Conservation (phyloP, 2,797 vertebrate genomes). For the Scolopax rusticola region DNA sequence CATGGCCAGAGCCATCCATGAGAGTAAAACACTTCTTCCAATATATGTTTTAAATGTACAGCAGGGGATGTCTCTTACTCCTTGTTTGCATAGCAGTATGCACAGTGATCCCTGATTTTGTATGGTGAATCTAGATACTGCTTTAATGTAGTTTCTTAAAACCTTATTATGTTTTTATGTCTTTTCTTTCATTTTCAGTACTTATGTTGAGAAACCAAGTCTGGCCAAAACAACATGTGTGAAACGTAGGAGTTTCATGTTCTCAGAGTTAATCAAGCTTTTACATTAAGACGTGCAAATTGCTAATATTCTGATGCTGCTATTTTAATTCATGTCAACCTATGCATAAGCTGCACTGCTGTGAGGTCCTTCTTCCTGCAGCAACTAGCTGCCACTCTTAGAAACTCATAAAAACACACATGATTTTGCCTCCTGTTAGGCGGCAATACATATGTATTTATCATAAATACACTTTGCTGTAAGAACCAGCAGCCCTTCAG, state of each 20-base stretch:
- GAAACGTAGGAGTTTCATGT: not conserved
- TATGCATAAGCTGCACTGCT: not conserved
- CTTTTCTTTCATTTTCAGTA: not conserved
- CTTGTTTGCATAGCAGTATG: not conserved
- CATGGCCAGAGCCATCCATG: not conserved
- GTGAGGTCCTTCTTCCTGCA: not conserved
- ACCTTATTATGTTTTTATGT: not conserved
- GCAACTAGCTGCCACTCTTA: not conserved
- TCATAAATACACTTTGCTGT: not conserved
- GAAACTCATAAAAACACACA: accelerated
- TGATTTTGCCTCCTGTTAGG: not conserved
- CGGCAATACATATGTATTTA: not conserved
- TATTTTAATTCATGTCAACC: not conserved
- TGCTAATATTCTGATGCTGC: not conserved
- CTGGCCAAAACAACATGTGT: not conserved
- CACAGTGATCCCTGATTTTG: not conserved
- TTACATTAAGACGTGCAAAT: not conserved
- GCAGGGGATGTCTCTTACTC: not conserved
- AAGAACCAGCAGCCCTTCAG: not conserved
- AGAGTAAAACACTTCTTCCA: not conserved
- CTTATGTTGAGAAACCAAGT: not conserved
- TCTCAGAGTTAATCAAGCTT: not conserved
- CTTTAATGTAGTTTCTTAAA: not conserved
- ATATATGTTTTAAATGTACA: not conserved
- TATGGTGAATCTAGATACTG: not conserved